Conservation (phyloP, 53 echinoderm and acorn worm genomes). For the Henricia sp. region DNA sequence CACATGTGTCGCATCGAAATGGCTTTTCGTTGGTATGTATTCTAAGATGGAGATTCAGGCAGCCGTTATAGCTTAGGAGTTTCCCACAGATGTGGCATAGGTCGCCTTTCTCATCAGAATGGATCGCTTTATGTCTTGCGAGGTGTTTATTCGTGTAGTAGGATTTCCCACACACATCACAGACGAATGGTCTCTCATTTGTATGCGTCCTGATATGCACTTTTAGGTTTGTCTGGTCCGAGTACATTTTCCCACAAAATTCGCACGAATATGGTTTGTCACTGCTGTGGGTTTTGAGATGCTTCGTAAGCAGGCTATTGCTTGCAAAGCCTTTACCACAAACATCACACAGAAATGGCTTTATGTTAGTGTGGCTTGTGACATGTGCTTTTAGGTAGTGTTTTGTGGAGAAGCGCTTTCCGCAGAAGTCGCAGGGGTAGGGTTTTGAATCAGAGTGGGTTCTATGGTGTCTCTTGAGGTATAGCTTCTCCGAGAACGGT, state of each 20-base stretch:
- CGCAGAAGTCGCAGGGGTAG: slow-evolving; percentile 33
- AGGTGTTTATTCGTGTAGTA: neutral
- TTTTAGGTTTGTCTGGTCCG: neutral
- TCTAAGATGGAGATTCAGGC: slow-evolving; percentile 18
- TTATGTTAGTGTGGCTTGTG: slow-evolving; percentile 39
- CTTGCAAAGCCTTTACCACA: slow-evolving; percentile 21
- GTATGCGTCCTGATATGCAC: slow-evolving; percentile 41
- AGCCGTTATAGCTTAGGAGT: neutral
- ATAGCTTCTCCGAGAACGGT: slow-evolving; percentile 19
- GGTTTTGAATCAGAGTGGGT: slow-evolving; percentile 35
- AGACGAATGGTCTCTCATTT: slow-evolving; percentile 1
- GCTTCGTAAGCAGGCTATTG: neutral
- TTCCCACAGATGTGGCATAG: slow-evolving; percentile 33
- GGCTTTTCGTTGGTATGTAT: slow-evolving; percentile 29
- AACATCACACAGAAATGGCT: slow-evolving; percentile 3
- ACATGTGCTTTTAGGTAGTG: slow-evolving; percentile 18
- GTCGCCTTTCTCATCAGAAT: neutral
- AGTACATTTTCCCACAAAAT: slow-evolving; percentile 16
- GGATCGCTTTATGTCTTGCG: slow-evolving; percentile 2
- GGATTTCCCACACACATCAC: slow-evolving; percentile 27
- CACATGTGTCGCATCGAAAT: slow-evolving; percentile 39
- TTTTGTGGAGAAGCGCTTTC: neutral
- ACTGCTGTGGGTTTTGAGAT: slow-evolving; percentile 11
- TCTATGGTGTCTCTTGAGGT: slow-evolving; percentile 38
- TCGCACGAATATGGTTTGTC: slow-evolving; percentile 40